phyloP scores from a whole-genome alignment of 2,797 vertebrate species.

The Alca torda region DNA sequence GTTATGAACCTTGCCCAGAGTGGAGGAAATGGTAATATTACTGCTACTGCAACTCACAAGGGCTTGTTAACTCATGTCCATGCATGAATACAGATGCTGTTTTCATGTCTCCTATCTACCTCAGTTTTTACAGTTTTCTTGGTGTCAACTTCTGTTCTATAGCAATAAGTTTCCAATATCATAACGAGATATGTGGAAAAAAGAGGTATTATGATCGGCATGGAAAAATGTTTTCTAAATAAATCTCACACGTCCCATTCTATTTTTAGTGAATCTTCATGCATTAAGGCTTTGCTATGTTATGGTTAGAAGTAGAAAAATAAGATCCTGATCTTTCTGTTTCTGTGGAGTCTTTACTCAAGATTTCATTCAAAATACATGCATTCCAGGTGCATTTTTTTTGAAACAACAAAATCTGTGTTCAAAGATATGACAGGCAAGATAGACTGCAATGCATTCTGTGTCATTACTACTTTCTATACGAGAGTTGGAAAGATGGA shows the following conservation, averaged over 20 bases:
- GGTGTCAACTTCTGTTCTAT: neutral
- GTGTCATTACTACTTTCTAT: neutral
- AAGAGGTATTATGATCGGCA: neutral
- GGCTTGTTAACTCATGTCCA: neutral
- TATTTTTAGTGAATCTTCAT: neutral
- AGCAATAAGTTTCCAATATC: neutral
- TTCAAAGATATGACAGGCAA: neutral
- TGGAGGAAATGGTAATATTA: neutral
- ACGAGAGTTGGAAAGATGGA: neutral
- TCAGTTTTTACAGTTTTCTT: neutral
- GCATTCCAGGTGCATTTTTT: fast-evolving
- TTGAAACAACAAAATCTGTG: neutral
- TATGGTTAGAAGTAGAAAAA: neutral
- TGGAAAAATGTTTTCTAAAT: neutral
- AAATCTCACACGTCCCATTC: neutral
- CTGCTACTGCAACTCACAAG: neutral
- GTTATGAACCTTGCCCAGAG: neutral
- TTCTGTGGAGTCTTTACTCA: neutral
- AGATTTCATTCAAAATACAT: neutral
- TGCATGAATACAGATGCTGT: neutral
- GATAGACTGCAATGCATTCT: neutral
- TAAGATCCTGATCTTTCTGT: neutral
- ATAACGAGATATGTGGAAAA: neutral
- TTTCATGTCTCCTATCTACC: neutral
- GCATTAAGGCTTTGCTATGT: neutral